These are phyloP conservation scores for Leptobrachium ailaonicum DNA, from an alignment of 2,113 vertebrate species.

Conservation along the genomic window DNA sequence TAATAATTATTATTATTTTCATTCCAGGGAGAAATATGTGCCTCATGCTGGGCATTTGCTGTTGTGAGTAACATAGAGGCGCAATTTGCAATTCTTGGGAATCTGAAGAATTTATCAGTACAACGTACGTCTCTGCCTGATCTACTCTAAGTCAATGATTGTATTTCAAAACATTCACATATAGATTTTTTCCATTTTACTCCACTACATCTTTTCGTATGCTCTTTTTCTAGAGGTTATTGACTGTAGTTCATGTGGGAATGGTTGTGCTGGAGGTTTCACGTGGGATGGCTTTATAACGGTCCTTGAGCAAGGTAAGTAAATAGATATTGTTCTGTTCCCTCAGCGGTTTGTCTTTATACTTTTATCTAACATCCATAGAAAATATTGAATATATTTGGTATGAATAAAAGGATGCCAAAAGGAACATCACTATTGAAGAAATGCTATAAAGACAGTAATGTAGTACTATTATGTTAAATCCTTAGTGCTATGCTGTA, in stretches of 20 bases:
- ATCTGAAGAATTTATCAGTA: slow-evolving; percentile 53
- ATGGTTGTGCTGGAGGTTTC: slow-evolving; percentile 48
- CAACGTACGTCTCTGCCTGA: slow-evolving; percentile 51
- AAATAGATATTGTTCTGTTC: not conserved
- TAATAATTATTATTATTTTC: too few species aligned
- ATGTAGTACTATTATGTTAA: too few species aligned
- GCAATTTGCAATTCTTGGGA: slow-evolving; percentile 1
- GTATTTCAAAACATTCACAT: too few species aligned
- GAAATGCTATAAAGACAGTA: too few species aligned
- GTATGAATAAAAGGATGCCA: too few species aligned
- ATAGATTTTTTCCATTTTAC: not conserved
- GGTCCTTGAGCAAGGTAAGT: slow-evolving; percentile 43
- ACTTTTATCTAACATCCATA: too few species aligned
- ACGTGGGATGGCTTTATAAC: slow-evolving; percentile 52
- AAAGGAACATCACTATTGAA: too few species aligned
- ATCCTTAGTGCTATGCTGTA: too few species aligned
- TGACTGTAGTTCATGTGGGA: slow-evolving; percentile 53
- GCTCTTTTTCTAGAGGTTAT: slow-evolving; percentile 53
- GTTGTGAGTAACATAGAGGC: slow-evolving; percentile 54
- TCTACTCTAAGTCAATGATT: not conserved
- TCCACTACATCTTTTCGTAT: not conserved
- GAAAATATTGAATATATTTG: too few species aligned
- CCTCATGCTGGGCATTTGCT: slow-evolving; percentile 56
- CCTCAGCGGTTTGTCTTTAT: too few species aligned
- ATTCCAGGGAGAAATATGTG: slow-evolving; percentile 37